phyloP scores from a whole-genome alignment of 1,140 invertebrate species.

The Drosophila yakuba region DNA sequence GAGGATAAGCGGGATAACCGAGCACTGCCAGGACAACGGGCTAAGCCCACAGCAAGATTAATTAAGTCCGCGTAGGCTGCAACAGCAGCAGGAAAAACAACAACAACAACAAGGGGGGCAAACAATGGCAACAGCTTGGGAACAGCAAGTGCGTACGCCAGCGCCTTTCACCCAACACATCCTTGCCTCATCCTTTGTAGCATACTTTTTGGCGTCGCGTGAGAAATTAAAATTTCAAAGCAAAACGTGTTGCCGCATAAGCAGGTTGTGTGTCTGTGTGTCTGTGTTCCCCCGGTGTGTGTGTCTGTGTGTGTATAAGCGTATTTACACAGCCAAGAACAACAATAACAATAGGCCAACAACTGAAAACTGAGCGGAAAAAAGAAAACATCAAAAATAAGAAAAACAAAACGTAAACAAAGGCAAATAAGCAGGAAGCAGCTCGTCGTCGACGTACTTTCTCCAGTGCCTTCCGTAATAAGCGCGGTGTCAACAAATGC shows the following conservation, averaged over 20 bases:
- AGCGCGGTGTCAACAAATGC: conserved; percentile 70
- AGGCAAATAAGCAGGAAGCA: conserved; percentile 72
- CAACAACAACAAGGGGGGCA: conserved; percentile 10
- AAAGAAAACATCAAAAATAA: conserved; percentile 44
- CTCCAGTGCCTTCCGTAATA: conserved; percentile 49
- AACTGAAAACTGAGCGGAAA: conserved; percentile 20
- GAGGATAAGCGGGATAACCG: conserved; percentile 29
- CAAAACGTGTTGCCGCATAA: conserved; percentile 62
- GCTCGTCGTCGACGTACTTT: conserved; percentile 17
- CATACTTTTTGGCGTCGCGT: conserved; percentile 73
- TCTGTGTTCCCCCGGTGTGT: conserved; percentile 15
- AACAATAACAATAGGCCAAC: conserved; percentile 29
- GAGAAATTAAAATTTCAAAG: conserved; percentile 81
- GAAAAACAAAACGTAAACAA: conserved; percentile 63
- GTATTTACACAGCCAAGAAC: conserved; percentile 60
- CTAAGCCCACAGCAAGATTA: conserved; percentile 77
- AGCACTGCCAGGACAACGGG: conserved; percentile 62
- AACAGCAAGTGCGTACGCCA: background rate
- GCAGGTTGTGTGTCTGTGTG: conserved; percentile 23
- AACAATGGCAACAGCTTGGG: conserved; percentile 13
- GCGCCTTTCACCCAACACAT: conserved; percentile 7
- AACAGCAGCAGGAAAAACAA: conserved; percentile 28
- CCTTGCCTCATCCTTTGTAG: conserved; percentile 45
- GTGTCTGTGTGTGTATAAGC: conserved; percentile 24
- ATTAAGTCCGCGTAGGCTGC: conserved; percentile 70